Evolutionary conservation across 2,888 invertebrate species (phyloP), one percentile per base, ranked within the genome.

Genomic region (Torymus auratus): DNA sequence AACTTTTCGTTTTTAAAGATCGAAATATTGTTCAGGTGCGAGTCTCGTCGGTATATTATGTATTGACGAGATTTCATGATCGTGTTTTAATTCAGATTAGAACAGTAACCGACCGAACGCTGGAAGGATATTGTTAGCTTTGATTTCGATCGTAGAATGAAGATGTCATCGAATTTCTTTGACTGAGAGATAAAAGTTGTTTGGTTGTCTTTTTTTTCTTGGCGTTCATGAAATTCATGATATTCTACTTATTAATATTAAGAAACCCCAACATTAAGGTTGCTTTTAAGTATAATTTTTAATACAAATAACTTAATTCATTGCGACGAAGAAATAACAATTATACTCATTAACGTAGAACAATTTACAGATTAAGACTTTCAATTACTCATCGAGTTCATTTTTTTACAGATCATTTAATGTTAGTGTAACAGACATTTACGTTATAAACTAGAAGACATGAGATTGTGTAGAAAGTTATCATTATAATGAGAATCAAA

Each of bases 331-430:
- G 7, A 41, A 50, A n/a, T n/a, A 17, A 12, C 53, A 70, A 52
- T 70, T 65, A 70, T 65, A 70, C 15, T 70, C 41, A 28, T 20
- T 28, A 69, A 58, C 14, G 55, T 53, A 69, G 28, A 64, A 64
- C 28, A n/a, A 52, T 64, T 58, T 67, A 14, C 4, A n/a, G 7
- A 20, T 68, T 62, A 80, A 71, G 56, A 52, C 55, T 67, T 72
- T 67, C 28, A 56, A 70, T 41, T 56, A 76, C 69, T 23, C 69
- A 62, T 60, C 58, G 55, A 73, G 52, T 50, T 17, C 20, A 70
- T 74, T 77, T 81, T 80, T 77, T 77, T 81, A 72, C 77, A 64
- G 77, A 75, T 73, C 17, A 73, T 58, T n/a, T 71, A 76, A 72
- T 14, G 53, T 69, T 69, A 74, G 41, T 20, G 20, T 58, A 11